A percentile compares a stretch with the other conserved stretches of the same genome.
These are phyloP conservation scores for Marasmarcha lunaedactyla DNA, from an alignment of 2,888 invertebrate species.

Conservation along the genomic window DNA sequence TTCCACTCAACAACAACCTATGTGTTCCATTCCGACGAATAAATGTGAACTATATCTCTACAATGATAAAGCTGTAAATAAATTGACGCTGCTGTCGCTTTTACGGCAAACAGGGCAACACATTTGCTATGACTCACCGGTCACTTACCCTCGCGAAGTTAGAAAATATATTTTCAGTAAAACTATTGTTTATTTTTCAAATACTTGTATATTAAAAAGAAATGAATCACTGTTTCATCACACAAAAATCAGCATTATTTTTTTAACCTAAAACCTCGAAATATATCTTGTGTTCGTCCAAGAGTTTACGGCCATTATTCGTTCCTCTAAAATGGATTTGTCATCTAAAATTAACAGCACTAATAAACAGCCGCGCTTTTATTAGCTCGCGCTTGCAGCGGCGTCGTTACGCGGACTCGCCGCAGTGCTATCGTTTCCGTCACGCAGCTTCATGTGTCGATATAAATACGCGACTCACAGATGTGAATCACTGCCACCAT, in stretches of 20 bases:
- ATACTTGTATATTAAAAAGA: no score
- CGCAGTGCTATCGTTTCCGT: not conserved
- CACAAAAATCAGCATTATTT: no score
- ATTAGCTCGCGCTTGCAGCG: no score
- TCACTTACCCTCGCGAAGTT: constrained; percentile 47
- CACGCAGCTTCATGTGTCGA: not conserved
- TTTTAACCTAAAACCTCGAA: no score
- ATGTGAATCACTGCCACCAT: not conserved
- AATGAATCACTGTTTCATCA: no score
- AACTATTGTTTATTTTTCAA: not conserved
- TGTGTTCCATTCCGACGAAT: constrained; percentile 3
- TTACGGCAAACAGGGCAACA: constrained; percentile 3
- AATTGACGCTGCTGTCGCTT: not conserved
- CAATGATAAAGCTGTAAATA: constrained; percentile 13
- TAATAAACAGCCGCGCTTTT: no score
- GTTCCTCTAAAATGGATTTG: no score
- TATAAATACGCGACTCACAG: not conserved
- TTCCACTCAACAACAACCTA: constrained; percentile 14
- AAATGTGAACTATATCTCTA: constrained; percentile 10
- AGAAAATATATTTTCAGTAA: constrained; percentile 38
- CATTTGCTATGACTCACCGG: constrained; percentile 37
- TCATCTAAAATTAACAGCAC: no score
- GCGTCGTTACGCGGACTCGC: no score
- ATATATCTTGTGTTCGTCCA: no score
- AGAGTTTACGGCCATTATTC: no score